These are phyloP conservation scores for Lordiphosa clarofinis DNA, from an alignment of 1,140 invertebrate species.

Conservation along the genomic window DNA sequence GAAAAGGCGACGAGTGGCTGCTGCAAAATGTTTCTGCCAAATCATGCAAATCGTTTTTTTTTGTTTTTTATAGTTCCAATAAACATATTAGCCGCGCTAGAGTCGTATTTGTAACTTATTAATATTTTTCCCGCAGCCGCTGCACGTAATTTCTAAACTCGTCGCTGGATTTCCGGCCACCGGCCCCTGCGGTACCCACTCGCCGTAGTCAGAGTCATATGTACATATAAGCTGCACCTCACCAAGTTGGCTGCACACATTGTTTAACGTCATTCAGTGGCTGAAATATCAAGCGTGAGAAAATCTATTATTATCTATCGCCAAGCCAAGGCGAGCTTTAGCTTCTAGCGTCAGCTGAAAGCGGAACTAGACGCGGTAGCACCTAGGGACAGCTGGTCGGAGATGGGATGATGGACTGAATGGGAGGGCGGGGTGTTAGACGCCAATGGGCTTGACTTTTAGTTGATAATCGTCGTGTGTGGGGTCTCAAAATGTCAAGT, in stretches of 20 bases:
- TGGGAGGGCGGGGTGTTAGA: slow-evolving; percentile 1
- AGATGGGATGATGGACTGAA: slow-evolving; percentile 5
- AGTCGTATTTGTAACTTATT: slow-evolving; percentile 65
- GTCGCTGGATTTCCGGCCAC: slow-evolving; percentile 64
- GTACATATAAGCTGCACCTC: slow-evolving; percentile 28
- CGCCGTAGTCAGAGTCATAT: slow-evolving; percentile 11
- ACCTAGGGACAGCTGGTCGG: slow-evolving; percentile 18
- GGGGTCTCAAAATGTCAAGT: no score
- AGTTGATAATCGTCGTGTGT: slow-evolving; percentile 8
- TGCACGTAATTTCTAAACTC: slow-evolving; percentile 70
- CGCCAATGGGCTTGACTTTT: slow-evolving; percentile 28
- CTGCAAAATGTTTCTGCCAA: slow-evolving; percentile 45
- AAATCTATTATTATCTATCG: slow-evolving; percentile 76
- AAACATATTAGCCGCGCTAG: slow-evolving; percentile 63
- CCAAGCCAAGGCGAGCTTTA: slow-evolving; percentile 35
- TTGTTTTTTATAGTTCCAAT: slow-evolving; percentile 57
- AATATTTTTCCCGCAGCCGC: slow-evolving; percentile 59
- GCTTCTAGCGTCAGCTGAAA: slow-evolving; percentile 48
- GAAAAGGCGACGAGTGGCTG: slow-evolving; percentile 28
- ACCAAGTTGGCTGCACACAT: slow-evolving; percentile 53
- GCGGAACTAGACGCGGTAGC: slow-evolving; percentile 47
- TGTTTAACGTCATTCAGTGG: slow-evolving; percentile 74
- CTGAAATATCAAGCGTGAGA: slow-evolving; percentile 77
- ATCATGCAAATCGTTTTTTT: slow-evolving; percentile 68
- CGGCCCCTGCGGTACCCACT: slow-evolving; percentile 14